Base-by-base conservation (phyloP, 1,140 invertebrate species). In the Himalopsyche phryganea region DNA sequence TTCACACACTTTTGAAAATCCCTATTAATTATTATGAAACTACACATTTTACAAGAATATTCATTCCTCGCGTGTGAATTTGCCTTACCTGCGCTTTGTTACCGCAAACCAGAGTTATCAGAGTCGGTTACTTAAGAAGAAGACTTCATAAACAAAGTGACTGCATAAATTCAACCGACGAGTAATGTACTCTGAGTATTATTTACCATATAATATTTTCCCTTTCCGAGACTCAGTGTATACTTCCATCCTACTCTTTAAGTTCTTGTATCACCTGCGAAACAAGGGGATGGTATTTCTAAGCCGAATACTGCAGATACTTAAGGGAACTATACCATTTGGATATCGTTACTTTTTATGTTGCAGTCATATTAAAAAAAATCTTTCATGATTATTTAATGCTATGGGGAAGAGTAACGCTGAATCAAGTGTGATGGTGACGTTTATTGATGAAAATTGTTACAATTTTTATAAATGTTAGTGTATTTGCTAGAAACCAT, bases 81-180 rank as follows among this genome's bases (percentile, higher is more conserved):
- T 28, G 3, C 23, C 23, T 28, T 28, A 9, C 4, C 9, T 28
- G 23, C 23, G 23, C 23, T 28, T 28, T 28, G 9, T 28, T 5
- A 28, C 9, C 11, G 36, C 40, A 44, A 44, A 47, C 44, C 45
- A 9, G 14, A 28, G 28, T 6, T 55, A 55, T 47, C 42, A 47
- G 52, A 55, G 52, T 10, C 13, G 18, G 38, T 32, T 44, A 11
- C 51, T 33, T 20, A 45, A 45, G 51, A 28, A 28, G 23, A 44
- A 53, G 51, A 53, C 44, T 55, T 28, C 23, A 36, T 55, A 55
- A 55, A 55, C 52, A 55, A 55, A 55, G 52, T 55, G 52, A 55
- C 52, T 55, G 41, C 42, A 55, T 55, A 55, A 55, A 55, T 55
- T 53, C 23, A 28, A 3, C 9, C 9, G 23, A 28, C 23, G 9